Percentiles rank a stretch among this genome's conserved stretches.
Conservation (phyloP, 2,888 invertebrate genomes). For the Megastigmus dorsalis region DNA sequence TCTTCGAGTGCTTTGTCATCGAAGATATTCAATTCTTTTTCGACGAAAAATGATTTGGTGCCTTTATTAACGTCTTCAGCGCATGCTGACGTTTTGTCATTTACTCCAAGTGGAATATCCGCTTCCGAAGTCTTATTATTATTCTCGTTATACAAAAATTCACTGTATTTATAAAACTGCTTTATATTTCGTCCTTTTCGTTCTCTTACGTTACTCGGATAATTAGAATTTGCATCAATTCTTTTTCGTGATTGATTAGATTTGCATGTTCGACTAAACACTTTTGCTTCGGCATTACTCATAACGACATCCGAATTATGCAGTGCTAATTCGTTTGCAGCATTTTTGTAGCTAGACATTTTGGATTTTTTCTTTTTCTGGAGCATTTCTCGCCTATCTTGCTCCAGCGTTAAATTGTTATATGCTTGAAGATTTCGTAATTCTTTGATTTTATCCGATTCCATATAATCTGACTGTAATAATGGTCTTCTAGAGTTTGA, state of each 20-base stretch:
- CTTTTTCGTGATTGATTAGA: not conserved
- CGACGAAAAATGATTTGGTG: too few species aligned
- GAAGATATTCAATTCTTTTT: too few species aligned
- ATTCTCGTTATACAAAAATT: not conserved
- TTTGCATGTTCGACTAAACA: not conserved
- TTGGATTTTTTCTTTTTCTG: constrained; percentile 48
- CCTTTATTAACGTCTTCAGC: not conserved
- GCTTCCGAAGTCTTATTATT: not conserved
- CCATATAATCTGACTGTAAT: not conserved
- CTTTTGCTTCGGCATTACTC: not conserved
- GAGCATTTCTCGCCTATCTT: constrained; percentile 56
- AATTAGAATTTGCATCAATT: too few species aligned
- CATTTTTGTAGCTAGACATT: constrained; percentile 32
- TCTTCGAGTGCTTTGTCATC: not conserved
- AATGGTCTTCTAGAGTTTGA: constrained; percentile 3
- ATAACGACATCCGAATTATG: not conserved
- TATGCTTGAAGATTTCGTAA: constrained; percentile 56
- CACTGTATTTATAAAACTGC: not conserved
- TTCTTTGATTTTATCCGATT: constrained; percentile 20
- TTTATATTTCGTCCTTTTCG: not conserved
- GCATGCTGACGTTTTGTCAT: not conserved
- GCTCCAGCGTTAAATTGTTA: constrained; percentile 58
- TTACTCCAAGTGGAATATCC: not conserved
- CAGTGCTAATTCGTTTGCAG: not conserved
- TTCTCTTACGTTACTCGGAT: too few species aligned